These are phyloP conservation scores for Ophioninae sp. DNA, from an alignment of 2,888 invertebrate species.

Conservation along the genomic window DNA sequence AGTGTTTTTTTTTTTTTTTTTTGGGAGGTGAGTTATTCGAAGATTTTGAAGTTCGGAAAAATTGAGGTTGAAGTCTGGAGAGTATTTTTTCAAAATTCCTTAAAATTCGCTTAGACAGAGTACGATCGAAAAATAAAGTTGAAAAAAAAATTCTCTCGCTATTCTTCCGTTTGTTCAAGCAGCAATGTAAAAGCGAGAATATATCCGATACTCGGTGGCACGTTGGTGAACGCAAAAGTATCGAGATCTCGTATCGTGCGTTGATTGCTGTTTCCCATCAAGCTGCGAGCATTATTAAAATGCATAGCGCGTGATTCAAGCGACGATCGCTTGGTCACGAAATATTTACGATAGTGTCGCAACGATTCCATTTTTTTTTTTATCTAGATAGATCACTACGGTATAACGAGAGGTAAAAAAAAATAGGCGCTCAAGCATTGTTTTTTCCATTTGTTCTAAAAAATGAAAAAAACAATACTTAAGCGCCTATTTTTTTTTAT, in stretches of 20 bases:
- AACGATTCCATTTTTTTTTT: neutral
- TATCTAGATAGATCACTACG: neutral
- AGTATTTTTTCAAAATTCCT: no score
- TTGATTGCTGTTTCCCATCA: slow-evolving; percentile 45
- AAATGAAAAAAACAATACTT: no score
- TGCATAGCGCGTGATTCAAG: slow-evolving; percentile 40
- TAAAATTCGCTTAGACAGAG: no score
- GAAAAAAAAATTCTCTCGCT: neutral
- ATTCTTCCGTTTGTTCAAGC: neutral
- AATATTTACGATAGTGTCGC: slow-evolving; percentile 56
- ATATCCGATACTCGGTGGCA: no score
- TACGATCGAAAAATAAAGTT: no score
- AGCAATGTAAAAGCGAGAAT: neutral
- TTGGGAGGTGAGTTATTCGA: neutral
- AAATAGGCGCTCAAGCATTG: no score
- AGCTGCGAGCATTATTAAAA: neutral
- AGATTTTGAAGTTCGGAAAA: no score
- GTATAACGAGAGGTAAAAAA: no score
- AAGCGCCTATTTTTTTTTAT: no score
- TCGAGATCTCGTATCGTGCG: slow-evolving; percentile 37
- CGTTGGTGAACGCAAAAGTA: slow-evolving; percentile 2
- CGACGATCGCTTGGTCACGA: slow-evolving; percentile 57
- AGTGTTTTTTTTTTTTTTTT: neutral
- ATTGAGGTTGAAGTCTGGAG: no score
- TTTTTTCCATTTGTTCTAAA: no score